phyloP scores from a whole-genome alignment of 2,113 vertebrate species.

The Phycodurus eques region DNA sequence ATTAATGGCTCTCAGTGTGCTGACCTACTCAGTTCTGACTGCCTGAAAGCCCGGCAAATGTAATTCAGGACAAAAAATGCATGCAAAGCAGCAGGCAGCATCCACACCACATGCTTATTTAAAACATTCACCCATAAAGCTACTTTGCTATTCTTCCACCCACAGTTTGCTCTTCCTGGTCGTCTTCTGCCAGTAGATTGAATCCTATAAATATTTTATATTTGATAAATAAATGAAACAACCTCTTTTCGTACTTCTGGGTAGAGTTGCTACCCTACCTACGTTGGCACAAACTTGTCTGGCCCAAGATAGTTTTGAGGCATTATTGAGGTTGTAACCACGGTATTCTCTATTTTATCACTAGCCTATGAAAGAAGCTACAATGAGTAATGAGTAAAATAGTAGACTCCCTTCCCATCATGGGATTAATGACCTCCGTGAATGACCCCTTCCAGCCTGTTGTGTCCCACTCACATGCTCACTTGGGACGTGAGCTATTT shows the following conservation, averaged over 20 bases:
- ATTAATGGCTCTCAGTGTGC: conserved; percentile 32
- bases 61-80: conserved; percentile 52
- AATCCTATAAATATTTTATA: conserved; percentile 69
- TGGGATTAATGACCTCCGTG: conserved; percentile 37
- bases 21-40: conserved; percentile 31
- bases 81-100: conserved; percentile 50
- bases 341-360: neutral
- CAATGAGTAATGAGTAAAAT: neutral
- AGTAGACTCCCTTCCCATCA: conserved; percentile 18
- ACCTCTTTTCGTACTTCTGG: conserved; percentile 61
- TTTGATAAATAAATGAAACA: conserved; percentile 74
- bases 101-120: conserved; percentile 42
- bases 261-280: conserved; percentile 35
- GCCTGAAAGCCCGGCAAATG: conserved; percentile 49
- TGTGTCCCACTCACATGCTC: conserved; percentile 33
- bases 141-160: conserved; percentile 55
- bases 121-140: conserved; percentile 53
- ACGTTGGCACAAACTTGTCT: conserved; percentile 38
- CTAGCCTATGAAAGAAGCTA: neutral
- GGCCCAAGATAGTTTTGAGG: conserved; percentile 23
- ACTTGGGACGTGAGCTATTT: conserved; percentile 40
- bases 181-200: conserved; percentile 59
- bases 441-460: conserved; percentile 27
- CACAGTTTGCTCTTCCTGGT: conserved; percentile 55
- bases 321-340: conserved; percentile 6